Evolutionary conservation across 2,113 vertebrate species (phyloP), one percentile per base, ranked within the genome.

Genomic region (Oryzias curvinotus): DNA sequence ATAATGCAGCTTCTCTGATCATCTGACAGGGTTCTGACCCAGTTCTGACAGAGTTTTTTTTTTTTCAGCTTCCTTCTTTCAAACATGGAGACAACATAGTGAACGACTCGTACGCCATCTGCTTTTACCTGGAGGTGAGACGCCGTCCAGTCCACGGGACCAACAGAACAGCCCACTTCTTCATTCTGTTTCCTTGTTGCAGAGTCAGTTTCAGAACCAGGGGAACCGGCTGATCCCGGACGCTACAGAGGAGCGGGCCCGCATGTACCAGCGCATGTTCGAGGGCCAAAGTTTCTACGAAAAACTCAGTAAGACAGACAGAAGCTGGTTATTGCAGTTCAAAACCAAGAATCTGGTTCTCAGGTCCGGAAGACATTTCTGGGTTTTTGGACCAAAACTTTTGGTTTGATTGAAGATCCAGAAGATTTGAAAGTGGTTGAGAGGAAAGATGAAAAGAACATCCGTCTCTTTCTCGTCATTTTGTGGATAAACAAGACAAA

Each of bases 61-160:
- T 28, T 53, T 65, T 62, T 2, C 25, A 93, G 91, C 61, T 93
- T 46, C 92, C 91, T 0, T 58, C 88, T 0, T 91, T 92, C 73
- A 91, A 88, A 76, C 90, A 92, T 5, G 70, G 90, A 43, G 73
- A 89, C 41, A 52, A 52, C 43, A 26, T 85, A 1, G 73, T 92
- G 43, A 93, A 93, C 4, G 91, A 93, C 21, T 92, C 92, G 16
- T 85, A 81, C 3, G 91, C 73, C 8, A 90, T 79, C 15, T 92
- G 92, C 56, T 71, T 92, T 58, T 92, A 92, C 77, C 72, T 93
- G 74, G 91, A 92, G 91, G 92, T 92, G 66, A 73, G 18, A 17
- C 28, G 1, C 12, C 14, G 15, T 15, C 48, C 6, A 16, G 14
- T 26, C 17, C n/a, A n/a, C 17, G 5, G n/a, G 7, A 47, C 16